Percentiles rank a stretch among this genome's conserved stretches.
phyloP scores from a whole-genome alignment of 2,113 vertebrate species.

The Serilophus lunatus region DNA sequence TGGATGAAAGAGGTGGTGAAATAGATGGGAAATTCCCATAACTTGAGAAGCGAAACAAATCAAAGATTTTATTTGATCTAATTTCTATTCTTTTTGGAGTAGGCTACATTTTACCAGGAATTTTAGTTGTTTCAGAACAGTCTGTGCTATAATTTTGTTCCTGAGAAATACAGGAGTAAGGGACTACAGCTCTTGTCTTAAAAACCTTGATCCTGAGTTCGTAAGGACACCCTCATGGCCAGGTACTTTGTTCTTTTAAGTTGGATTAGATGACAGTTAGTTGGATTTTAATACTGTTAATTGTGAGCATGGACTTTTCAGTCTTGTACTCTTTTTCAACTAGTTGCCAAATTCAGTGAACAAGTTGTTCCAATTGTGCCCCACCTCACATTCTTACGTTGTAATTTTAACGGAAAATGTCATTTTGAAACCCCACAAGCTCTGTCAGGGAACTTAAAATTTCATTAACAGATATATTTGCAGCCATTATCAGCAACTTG shows the following conservation, averaged over 20 bases:
- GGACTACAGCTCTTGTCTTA: neutral
- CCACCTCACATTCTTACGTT: neutral
- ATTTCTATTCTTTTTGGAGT: neutral
- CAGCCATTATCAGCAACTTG: constrained; percentile 8
- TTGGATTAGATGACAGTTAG: neutral
- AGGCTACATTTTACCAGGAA: neutral
- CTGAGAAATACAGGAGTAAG: neutral
- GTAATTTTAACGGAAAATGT: constrained; percentile 11
- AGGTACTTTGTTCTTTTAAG: neutral
- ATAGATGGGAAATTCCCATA: neutral
- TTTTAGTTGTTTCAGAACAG: neutral
- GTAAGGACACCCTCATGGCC: neutral
- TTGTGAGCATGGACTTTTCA: neutral
- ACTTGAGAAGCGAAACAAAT: neutral
- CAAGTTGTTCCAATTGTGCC: constrained; percentile 20
- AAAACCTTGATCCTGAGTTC: neutral
- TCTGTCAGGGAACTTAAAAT: neutral
- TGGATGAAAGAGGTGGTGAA: neutral
- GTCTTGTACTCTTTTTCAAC: neutral
- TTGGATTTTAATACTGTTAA: neutral
- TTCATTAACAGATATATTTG: constrained; percentile 3
- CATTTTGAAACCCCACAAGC: neutral
- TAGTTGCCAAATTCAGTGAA: neutral
- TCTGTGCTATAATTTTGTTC: neutral
- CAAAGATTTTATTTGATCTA: neutral